Conservation (phyloP, 2,113 vertebrate species). For the Microcebus ravelobensis region DNA sequence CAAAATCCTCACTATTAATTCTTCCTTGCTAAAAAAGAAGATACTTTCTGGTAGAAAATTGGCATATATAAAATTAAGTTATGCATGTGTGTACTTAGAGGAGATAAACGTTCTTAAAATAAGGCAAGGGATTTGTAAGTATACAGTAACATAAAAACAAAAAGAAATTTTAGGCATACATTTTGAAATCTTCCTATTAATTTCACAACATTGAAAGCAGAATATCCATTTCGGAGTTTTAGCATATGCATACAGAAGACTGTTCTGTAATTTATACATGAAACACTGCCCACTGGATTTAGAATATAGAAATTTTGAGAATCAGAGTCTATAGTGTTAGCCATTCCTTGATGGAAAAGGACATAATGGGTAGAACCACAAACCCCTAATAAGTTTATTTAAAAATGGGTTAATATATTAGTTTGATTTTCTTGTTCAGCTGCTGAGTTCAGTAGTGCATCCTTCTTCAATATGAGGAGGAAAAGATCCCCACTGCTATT, state of each 20-base stretch:
- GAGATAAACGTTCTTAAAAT: constrained; percentile 31
- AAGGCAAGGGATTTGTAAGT: background rate
- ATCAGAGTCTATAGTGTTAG: background rate
- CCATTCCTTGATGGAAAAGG: background rate
- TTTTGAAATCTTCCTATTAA: constrained; percentile 29
- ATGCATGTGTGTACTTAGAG: background rate
- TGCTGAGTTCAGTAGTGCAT: background rate
- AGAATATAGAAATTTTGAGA: background rate
- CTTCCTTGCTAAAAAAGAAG: background rate
- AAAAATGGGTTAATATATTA: background rate
- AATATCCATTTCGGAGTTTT: background rate
- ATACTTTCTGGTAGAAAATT: constrained; percentile 20
- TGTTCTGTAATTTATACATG: background rate
- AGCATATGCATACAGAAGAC: background rate
- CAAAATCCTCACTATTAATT: background rate
- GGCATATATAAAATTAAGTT: background rate
- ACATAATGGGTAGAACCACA: background rate
- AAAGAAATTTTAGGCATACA: background rate
- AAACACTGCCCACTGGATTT: background rate
- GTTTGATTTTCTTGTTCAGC: background rate
- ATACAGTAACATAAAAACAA: background rate
- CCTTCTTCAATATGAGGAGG: background rate
- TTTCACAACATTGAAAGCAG: background rate
- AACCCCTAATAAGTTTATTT: background rate
- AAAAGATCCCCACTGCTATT: background rate